A percentile compares a stretch with the other conserved stretches of the same genome.
Evolutionary conservation across 1,140 invertebrate genomes (phyloP).

Genomic region (Amphibalanus amphitrite): DNA sequence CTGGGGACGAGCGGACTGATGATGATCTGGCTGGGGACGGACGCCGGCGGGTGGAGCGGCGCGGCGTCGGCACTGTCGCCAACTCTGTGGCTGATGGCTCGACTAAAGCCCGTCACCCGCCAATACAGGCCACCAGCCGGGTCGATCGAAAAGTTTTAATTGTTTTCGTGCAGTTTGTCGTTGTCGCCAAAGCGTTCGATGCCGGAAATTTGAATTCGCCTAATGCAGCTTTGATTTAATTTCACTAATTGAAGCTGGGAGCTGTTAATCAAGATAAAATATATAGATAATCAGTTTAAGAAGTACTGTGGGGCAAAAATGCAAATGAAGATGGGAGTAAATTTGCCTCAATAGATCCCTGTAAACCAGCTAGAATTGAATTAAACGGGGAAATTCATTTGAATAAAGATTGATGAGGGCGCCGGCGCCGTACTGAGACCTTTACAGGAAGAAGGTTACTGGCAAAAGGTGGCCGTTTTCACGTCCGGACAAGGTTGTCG

Average conservation of each 20-base stretch:
- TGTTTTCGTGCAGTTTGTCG: constrained; percentile 1
- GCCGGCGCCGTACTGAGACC: not conserved
- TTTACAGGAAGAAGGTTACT: not conserved
- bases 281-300: constrained; percentile 1
- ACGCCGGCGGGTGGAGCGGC: too few relatives aligned
- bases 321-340: not conserved
- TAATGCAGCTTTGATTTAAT: constrained; percentile 2
- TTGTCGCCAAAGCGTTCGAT: not conserved
- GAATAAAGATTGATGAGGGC: not conserved
- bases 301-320: not conserved
- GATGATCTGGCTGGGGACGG: too few relatives aligned
- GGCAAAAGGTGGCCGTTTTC: too few relatives aligned
- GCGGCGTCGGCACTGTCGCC: too few relatives aligned
- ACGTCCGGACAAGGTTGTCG: too few relatives aligned
- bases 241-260: not conserved
- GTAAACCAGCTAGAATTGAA: not conserved
- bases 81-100: not conserved
- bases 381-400: not conserved
- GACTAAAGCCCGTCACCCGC: not conserved
- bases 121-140: not conserved
- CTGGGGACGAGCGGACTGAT: too few relatives aligned
- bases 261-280: not conserved
- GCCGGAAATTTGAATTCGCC: constrained; percentile 1
- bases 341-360: not conserved
- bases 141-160: not conserved